Evolutionary conservation across 2,797 vertebrate genomes (phyloP).

Genomic region (Chaenodraco wilsoni): DNA sequence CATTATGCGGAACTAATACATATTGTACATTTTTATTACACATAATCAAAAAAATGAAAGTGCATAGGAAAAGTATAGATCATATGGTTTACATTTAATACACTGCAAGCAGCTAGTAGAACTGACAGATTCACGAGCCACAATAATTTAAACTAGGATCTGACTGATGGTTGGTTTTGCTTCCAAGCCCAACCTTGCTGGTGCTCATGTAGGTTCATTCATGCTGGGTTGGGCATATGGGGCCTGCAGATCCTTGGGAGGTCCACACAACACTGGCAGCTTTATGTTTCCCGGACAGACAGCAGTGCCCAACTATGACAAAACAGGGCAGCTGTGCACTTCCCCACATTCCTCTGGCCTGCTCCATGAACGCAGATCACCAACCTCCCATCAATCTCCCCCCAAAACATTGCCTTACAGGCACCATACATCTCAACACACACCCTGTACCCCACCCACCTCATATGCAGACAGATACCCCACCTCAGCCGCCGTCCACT

Average conservation of each 20-base stretch:
- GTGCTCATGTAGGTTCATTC: conserved; percentile 36
- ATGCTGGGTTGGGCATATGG: conserved; percentile 56
- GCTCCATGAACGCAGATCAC: conserved; percentile 56
- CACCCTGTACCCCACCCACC: conserved; percentile 10
- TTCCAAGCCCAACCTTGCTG: conserved; percentile 24
- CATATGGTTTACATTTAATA: background rate
- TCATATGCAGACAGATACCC: conserved; percentile 32
- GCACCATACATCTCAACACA: conserved; percentile 39
- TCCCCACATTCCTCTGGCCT: conserved; percentile 77
- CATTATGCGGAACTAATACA: no score
- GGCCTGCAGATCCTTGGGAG: conserved; percentile 60
- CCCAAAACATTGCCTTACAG: conserved; percentile 63
- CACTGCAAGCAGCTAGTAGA: background rate
- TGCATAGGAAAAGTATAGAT: background rate
- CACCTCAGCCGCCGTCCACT: conserved; percentile 28
- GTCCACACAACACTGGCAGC: conserved; percentile 73
- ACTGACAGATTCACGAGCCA: conserved; percentile 24
- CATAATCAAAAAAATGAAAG: background rate
- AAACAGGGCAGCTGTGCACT: conserved; percentile 82
- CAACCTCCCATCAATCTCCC: conserved; percentile 18
- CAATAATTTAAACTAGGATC: conserved; percentile 33
- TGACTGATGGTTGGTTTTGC: conserved; percentile 22
- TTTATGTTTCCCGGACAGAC: conserved; percentile 73
- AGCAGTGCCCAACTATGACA: conserved; percentile 73
- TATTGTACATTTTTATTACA: no score